Evolutionary conservation across 1,140 invertebrate species (phyloP).

Genomic region (Achroia grisella): DNA sequence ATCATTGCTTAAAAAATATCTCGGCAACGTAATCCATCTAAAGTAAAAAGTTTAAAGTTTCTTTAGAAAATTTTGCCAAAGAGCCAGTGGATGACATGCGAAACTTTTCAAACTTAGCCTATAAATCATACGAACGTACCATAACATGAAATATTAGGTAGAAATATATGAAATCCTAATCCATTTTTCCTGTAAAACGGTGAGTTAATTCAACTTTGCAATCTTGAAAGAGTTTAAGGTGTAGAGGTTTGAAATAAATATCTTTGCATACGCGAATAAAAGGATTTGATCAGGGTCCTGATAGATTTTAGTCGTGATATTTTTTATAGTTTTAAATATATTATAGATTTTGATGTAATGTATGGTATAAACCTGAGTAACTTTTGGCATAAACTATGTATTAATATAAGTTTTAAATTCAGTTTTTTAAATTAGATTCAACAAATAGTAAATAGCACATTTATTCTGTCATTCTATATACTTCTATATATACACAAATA

Average conservation of each 20-base stretch:
- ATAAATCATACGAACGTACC: conserved; percentile 61
- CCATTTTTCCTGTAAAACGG: conserved; percentile 55
- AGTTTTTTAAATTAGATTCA: too few species aligned
- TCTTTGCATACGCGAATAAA: conserved; percentile 26
- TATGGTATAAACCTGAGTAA: too few species aligned
- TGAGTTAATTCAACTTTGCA: conserved; percentile 41
- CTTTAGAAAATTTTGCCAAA: conserved; percentile 49
- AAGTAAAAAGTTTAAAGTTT: conserved; percentile 63
- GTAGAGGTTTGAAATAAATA: conserved; percentile 34
- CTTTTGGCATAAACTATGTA: too few species aligned
- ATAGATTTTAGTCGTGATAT: too few species aligned
- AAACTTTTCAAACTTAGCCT: conserved; percentile 55
- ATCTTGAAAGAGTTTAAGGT: conserved; percentile 51
- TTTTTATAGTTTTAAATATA: too few species aligned
- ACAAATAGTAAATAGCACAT: too few species aligned
- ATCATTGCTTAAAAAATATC: too few species aligned
- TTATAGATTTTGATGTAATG: too few species aligned
- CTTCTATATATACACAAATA: too few species aligned
- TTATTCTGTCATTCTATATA: too few species aligned
- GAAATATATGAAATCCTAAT: conserved; percentile 57
- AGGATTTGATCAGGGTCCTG: conserved; percentile 14
- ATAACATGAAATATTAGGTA: conserved; percentile 58
- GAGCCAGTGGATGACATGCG: conserved; percentile 60
- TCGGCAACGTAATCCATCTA: conserved; percentile 31
- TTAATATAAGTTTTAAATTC: too few species aligned